phyloP scores from a whole-genome alignment of 2,888 invertebrate species.

The Drosophila birchii region DNA sequence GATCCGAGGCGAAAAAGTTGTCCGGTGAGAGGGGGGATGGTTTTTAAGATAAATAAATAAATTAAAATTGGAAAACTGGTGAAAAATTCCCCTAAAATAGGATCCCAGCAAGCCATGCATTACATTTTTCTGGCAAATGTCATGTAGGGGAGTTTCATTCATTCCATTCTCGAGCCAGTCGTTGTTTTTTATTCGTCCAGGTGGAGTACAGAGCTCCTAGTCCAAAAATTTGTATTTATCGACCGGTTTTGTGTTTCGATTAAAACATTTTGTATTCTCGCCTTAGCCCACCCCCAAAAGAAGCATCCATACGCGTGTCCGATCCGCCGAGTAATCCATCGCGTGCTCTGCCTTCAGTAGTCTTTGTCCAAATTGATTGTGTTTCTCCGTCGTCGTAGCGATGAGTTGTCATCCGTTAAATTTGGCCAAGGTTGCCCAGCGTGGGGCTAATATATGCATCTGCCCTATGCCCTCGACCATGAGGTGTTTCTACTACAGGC shows the following conservation, averaged over 20 bases:
- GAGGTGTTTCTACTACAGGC: conserved; percentile 7
- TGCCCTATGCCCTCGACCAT: neutral
- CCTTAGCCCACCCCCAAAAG: neutral
- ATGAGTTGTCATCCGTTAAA: conserved; percentile 27
- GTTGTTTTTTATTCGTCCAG: conserved; percentile 28
- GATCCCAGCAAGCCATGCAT: neutral
- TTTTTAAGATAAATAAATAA: neutral
- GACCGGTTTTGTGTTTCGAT: conserved; percentile 4
- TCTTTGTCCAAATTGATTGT: conserved; percentile 16
- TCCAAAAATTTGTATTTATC: conserved; percentile 7
- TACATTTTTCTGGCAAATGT: neutral
- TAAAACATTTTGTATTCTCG: neutral
- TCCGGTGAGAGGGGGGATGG: neutral
- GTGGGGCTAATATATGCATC: conserved; percentile 8
- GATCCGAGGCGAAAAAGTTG: conserved; percentile 4
- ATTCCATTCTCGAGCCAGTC: conserved; percentile 16
- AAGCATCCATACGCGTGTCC: conserved; percentile 1
- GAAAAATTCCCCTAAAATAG: neutral
- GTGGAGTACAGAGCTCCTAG: conserved; percentile 27
- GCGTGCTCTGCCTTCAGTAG: neutral
- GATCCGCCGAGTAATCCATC: neutral
- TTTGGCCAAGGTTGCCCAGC: conserved; percentile 32
- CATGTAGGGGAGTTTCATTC: neutral
- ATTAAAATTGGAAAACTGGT: neutral
- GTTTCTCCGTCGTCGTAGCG: no score